Evolutionary conservation across 2,797 vertebrate species (phyloP).

Genomic region (Hippopotamyrus pictus): DNA sequence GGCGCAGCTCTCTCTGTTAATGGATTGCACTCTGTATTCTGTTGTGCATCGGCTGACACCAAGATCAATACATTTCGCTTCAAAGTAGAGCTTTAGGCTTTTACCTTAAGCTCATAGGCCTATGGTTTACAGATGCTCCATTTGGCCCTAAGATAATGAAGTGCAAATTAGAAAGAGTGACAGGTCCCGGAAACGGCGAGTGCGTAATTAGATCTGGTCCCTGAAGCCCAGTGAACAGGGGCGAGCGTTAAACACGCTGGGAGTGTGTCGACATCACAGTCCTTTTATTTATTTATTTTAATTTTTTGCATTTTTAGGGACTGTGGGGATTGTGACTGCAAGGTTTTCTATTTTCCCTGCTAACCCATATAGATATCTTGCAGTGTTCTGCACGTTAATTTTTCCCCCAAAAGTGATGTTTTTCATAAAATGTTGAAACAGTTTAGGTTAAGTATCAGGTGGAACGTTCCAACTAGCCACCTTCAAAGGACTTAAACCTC

Average conservation of each 20-base stretch:
- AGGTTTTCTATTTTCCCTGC: not conserved
- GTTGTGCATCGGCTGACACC: conserved; percentile 46
- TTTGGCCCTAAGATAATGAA: conserved; percentile 29
- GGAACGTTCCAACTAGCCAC: not conserved
- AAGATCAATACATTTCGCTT: conserved; percentile 60
- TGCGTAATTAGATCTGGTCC: conserved; percentile 26
- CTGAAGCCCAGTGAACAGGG: conserved; percentile 8
- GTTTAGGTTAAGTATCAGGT: not conserved
- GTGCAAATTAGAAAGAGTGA: conserved; percentile 29
- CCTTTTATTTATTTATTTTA: not conserved
- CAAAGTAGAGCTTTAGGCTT: conserved; percentile 50
- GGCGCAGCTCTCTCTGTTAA: conserved; percentile 57
- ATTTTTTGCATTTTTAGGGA: not conserved
- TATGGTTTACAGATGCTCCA: conserved; percentile 24
- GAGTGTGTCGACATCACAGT: not conserved
- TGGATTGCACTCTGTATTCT: conserved; percentile 50
- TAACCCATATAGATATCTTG: not conserved
- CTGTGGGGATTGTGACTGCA: not conserved
- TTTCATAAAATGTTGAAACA: not conserved
- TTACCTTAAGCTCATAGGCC: conserved; percentile 25
- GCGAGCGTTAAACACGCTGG: not conserved
- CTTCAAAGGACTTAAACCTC: not conserved
- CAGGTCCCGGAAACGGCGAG: conserved; percentile 23
- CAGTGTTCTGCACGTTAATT: not conserved
- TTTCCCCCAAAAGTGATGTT: not conserved